phyloP scores from a whole-genome alignment of 2,888 invertebrate genomes.

The Melanotus villosus region DNA sequence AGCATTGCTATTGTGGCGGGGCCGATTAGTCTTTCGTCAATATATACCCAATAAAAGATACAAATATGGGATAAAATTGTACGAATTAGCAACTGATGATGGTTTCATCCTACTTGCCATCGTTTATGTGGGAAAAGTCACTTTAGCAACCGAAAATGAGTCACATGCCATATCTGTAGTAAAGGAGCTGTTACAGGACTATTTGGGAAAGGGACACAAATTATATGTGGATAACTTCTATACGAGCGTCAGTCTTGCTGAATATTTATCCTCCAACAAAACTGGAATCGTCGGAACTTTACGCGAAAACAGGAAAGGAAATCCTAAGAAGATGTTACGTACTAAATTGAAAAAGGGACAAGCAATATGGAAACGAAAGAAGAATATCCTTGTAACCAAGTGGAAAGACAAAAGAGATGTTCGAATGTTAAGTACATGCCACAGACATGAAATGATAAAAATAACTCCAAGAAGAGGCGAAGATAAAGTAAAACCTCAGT shows the following conservation, averaged over 20 bases:
- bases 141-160: neutral
- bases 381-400: neutral
- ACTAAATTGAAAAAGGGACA: neutral
- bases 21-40: slow-evolving; percentile 58
- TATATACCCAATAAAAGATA: slow-evolving; percentile 54
- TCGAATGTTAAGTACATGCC: no score
- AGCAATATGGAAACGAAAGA: neutral
- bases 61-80: slow-evolving; percentile 59
- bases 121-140: slow-evolving; percentile 49
- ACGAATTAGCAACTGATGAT: slow-evolving; percentile 57
- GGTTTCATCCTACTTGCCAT: slow-evolving; percentile 53
- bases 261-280: neutral
- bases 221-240: neutral
- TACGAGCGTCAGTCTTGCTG: neutral
- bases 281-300: neutral
- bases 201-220: neutral
- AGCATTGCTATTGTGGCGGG: slow-evolving; percentile 59
- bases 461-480: no score
- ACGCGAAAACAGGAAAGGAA: neutral
- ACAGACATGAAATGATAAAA: no score
- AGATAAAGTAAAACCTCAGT: no score
- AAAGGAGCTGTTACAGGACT: neutral
- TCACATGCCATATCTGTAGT: neutral
- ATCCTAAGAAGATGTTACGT: neutral
- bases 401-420: no score